Evolutionary conservation across 2,797 vertebrate species (phyloP).

Genomic region (Agapornis canus): DNA sequence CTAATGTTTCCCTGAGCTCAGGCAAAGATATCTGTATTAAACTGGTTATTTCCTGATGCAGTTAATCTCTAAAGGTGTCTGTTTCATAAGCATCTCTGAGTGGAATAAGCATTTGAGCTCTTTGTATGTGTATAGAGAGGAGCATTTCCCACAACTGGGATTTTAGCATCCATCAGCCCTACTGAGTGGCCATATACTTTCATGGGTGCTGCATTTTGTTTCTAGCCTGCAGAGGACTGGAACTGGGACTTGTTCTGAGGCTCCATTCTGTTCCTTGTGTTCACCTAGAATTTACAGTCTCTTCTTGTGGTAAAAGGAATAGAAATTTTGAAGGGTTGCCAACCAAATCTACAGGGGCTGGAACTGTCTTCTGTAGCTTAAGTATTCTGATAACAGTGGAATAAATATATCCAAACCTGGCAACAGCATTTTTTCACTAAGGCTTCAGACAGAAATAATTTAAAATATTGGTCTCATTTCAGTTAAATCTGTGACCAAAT

Average conservation of each 20-base stretch:
- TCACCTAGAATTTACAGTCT: neutral
- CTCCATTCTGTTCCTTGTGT: neutral
- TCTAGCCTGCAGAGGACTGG: neutral
- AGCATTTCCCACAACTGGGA: neutral
- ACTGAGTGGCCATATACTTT: neutral
- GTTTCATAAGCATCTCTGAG: neutral
- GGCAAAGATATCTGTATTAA: neutral
- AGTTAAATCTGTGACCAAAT: neutral
- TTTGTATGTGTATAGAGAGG: accelerated
- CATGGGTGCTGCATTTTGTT: neutral
- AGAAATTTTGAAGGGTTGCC: neutral
- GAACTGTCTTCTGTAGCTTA: neutral
- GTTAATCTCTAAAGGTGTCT: neutral
- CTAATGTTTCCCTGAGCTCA: neutral
- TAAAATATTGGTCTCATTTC: neutral
- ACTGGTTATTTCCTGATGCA: neutral
- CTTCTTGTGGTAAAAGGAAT: neutral
- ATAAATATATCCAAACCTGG: neutral
- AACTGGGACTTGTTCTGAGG: neutral
- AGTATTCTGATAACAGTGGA: neutral
- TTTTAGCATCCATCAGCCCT: neutral
- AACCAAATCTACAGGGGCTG: neutral
- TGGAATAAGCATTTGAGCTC: neutral
- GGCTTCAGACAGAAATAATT: neutral
- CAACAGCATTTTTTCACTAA: neutral